Evolutionary conservation across 2,888 invertebrate species (phyloP).

Genomic region (Xanthia togata): DNA sequence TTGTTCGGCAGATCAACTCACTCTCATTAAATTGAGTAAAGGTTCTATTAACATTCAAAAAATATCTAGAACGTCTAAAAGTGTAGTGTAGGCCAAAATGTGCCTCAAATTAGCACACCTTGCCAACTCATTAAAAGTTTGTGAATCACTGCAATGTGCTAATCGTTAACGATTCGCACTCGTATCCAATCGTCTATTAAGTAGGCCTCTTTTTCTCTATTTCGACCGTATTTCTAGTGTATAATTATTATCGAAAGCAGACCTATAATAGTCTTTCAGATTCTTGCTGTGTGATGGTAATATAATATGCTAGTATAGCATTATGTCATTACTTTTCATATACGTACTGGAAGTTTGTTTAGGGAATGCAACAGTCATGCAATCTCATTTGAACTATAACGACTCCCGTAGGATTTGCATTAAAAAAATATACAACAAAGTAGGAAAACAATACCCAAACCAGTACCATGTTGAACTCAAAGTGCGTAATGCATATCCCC

Average conservation of each 20-base stretch:
- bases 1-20: not conserved
- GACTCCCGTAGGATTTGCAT: not conserved
- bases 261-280: not conserved
- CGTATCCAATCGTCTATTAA: slow-evolving; percentile 27
- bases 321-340: not conserved
- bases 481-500: slow-evolving; percentile 53
- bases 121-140: slow-evolving; percentile 34
- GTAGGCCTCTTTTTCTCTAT: slow-evolving; percentile 19
- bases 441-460: slow-evolving; percentile 10
- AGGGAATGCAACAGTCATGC: too few relatives aligned
- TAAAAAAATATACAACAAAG: not conserved
- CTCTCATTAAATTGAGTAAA: not conserved
- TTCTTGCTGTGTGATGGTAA: not conserved
- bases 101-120: not conserved
- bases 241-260: not conserved
- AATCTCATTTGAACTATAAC: not conserved
- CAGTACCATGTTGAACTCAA: slow-evolving; percentile 18
- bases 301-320: not conserved
- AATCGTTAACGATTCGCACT: too few relatives aligned
- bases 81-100: not conserved
- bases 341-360: not conserved
- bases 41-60: not conserved
- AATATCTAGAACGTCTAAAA: not conserved
- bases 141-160: slow-evolving; percentile 32
- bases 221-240: not conserved